These are phyloP conservation scores for Tangara arthus DNA, from an alignment of 2,797 vertebrate species.

Conservation along the genomic window DNA sequence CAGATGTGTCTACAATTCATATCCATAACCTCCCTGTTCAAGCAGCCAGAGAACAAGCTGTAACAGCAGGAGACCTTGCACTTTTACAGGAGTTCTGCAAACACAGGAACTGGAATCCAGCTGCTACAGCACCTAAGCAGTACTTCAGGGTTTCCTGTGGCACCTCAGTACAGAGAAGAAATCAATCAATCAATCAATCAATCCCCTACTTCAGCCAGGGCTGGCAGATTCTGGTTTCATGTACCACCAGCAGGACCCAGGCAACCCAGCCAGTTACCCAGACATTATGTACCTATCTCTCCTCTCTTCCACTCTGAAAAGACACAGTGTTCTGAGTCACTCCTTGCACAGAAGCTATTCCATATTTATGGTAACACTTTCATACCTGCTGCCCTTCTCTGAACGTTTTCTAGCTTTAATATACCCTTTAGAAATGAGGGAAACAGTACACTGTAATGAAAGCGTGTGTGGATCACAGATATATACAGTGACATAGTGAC, in stretches of 20 bases:
- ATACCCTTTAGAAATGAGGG: background rate
- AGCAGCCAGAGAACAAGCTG: background rate
- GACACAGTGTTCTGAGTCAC: background rate
- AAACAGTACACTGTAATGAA: background rate
- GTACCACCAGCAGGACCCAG: background rate
- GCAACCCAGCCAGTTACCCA: background rate
- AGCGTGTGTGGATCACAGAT: background rate
- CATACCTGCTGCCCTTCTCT: background rate
- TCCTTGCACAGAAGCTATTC: background rate
- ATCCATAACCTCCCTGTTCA: background rate
- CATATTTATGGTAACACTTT: background rate
- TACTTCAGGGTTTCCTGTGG: background rate
- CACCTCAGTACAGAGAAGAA: background rate
- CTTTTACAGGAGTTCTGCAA: background rate
- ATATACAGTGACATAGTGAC: background rate
- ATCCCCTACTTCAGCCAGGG: background rate
- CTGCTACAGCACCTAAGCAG: background rate
- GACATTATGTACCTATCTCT: background rate
- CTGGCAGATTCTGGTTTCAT: background rate
- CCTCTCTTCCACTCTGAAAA: background rate
- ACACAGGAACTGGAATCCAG: background rate
- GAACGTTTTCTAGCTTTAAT: conserved; percentile 9
- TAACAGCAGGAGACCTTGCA: background rate
- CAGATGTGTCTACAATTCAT: background rate
- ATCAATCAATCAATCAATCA: background rate